These are phyloP conservation scores for Rhagologus leucostigma DNA, from an alignment of 2,113 vertebrate species.

Conservation along the genomic window DNA sequence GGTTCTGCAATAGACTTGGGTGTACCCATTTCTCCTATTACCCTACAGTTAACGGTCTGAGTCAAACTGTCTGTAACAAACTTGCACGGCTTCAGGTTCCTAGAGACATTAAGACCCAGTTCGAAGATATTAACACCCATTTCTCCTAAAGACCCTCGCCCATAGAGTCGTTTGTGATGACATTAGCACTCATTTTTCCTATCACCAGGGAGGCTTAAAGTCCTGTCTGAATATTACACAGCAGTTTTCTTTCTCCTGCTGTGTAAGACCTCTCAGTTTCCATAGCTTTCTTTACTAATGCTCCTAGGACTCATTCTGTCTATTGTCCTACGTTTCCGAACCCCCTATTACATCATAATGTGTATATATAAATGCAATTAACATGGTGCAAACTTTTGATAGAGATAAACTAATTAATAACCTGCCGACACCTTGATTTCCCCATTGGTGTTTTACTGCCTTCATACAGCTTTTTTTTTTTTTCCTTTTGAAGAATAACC, in stretches of 20 bases:
- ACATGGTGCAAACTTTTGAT: neutral
- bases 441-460: neutral
- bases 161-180: neutral
- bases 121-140: neutral
- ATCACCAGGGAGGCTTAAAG: neutral
- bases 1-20: neutral
- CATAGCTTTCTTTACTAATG: neutral
- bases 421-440: slow-evolving; percentile 39
- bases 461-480: neutral
- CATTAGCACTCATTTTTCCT: neutral
- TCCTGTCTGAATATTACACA: neutral
- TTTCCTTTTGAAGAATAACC: neutral
- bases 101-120: neutral
- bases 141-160: neutral
- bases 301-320: neutral
- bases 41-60: neutral
- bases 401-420: slow-evolving; percentile 25
- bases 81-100: neutral
- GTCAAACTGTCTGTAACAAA: neutral
- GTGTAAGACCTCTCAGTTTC: neutral
- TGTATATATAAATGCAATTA: neutral
- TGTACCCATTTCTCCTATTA: neutral
- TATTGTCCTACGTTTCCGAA: neutral
- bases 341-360: neutral
- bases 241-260: neutral